Base-by-base conservation (phyloP, 2,797 vertebrate genomes). In the Todus mexicanus region DNA sequence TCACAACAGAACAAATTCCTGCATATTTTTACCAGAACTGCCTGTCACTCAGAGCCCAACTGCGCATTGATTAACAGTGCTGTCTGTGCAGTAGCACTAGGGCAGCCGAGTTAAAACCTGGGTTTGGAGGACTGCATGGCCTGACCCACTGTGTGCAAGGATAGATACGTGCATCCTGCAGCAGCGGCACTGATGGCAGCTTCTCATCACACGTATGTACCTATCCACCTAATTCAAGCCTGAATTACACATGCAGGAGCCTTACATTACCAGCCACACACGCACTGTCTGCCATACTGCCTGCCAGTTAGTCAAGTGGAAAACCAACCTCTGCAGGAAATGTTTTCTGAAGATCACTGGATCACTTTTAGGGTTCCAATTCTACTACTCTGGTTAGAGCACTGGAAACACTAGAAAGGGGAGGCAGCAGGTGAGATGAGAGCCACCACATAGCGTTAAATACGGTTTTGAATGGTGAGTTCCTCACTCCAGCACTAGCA, bases 81-180 rank as follows among this genome's bases (percentile, higher is more conserved):
- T 50, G 56, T 19, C 11, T 26, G 10, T 5, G 54, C 68, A 66
- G 59, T 47, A 81, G 19, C 48, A 12, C 16, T 13, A 13, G 12
- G 56, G 42, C 38, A 56, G 59, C 4, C 10, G 16, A 64, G 35
- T 12, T 47, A 69, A 61, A 68, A 16, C 29, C 43, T 21, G 33
- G 11, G 23, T n/a, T 35, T 38, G 61, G 8, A 2, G 45, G 33
- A 51, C 42, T 12, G 37, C 70, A n/a, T 66, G 25, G 38, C 33
- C 65, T 35, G 65, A 48, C 22, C 43, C 31, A 16, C 20, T 0
- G 0, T 2, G 43, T 37, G 25, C 70, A 61, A 54, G 38, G 37
- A 42, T 37, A 80, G 64, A 38, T 11, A 13, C 7, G 9, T 16
- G 23, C 15, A 8, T 6, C 9, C 25, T 13, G 42, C 57, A 50